Base-by-base conservation (phyloP, 2,888 invertebrate species). In the Tricholauxania praeusta region DNA sequence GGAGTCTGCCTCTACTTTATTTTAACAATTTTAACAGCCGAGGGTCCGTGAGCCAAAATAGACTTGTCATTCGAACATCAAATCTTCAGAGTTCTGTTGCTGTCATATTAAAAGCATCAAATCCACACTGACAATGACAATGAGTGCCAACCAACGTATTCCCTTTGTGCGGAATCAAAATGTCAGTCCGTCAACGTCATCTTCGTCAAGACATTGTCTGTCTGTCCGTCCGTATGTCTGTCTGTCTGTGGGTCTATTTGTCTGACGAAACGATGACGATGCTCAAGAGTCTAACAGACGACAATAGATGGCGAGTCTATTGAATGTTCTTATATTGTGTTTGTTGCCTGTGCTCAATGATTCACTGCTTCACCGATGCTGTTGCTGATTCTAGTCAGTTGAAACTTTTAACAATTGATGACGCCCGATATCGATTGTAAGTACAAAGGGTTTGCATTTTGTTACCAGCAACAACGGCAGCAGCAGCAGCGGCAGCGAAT, bases 151-250 rank as follows among this genome's bases (percentile, higher is more conserved):
- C 39, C 39, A 68, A 72, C 60, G 49, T 57, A 71, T 68, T 76
- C 67, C 76, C 72, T 72, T 75, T 62, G 72, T 71, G 71, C 75
- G 68, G 67, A 75, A 74, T 74, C 69, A 70, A 76, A 74, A 72
- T 76, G 74, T 72, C 74, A 74, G 66, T 73, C 74, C 72, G 74
- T 72, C 71, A 72, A 69, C 71, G 39, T 39, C 39, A 39, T 39
- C 5, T 7, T 39, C 39, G 39, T 39, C 39, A 39, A 39, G 39
- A 57, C 67, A 72, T 68, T 70, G 62, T 67, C 74, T 55, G 57
- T 15, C 19, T 59, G 47, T 32, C 15, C 39, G 57, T 55, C 71
- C 52, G 67, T 48, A 55, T 75, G 55, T 55, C 64, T 59, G 60
- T 64, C 64, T 67, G 71, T 71, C 66, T 69, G 57, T 75, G 73